Evolutionary conservation across 2,888 invertebrate genomes (phyloP), one percentile per base, ranked within the genome.

Genomic region (Ptychoptera albimana): DNA sequence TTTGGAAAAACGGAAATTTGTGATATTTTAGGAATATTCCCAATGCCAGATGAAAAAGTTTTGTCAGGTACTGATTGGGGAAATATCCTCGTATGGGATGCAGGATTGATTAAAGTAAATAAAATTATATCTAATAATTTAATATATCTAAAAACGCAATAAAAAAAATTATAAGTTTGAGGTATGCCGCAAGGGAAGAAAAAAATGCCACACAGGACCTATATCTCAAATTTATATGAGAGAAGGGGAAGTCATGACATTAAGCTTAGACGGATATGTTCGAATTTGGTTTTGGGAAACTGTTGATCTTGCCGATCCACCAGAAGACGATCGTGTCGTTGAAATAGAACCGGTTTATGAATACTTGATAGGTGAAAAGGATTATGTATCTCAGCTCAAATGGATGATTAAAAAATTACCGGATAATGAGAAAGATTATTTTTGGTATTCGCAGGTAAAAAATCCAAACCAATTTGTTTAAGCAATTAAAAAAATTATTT

Each of bases 1-100:
- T 93, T 92, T 60, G 92, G 91, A 2, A 87, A 87, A 65, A 92
- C 89, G 0, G 89, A 91, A 62, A 86, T 89, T 52, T 86, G 87
- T 36, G 89, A 92, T 58, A 84, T 92, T 11, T 71, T 83, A 43
- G 86, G 87, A 1, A 77, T 85, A 44, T 81, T 80, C 55, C 82
- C 86, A 48, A 77, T 93, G 74, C 79, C 87, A 0, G 88, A 92
- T 63, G 89, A 87, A 61, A 91, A 89, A 71, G 76, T 87, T 0
- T 67, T 92, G 35, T 87, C 91, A 0, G 87, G 91, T 1, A 82
- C 82, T 53, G 81, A 82, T 54, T 91, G 89, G 89, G 93, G 93
- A 1, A 92, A 92, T 60, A 77, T 93, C 57, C 66, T 93, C 36
- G 71, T 93, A 1, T 93, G 93, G 93, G 88, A 92, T 55, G 87